Evolutionary conservation across 35 echinoderm and acorn worm species (phyloP).

Genomic region (Apostichopus californicus): DNA sequence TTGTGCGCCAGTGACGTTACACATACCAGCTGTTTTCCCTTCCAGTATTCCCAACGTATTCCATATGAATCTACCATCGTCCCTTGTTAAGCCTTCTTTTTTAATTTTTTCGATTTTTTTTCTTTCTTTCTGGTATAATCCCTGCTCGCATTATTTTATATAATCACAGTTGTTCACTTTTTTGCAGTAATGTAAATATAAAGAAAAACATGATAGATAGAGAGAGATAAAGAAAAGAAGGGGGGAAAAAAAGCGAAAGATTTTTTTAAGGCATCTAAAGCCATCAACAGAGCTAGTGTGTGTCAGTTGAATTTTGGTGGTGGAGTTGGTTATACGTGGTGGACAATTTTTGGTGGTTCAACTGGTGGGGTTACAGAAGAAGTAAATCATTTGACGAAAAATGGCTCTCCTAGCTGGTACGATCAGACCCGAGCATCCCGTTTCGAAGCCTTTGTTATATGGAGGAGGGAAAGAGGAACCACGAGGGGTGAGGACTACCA

Average conservation of each 20-base stretch:
- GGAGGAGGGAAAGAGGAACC: constrained; percentile 25
- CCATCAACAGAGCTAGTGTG: constrained; percentile 11
- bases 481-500: constrained; percentile 37
- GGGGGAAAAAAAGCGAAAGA: background rate
- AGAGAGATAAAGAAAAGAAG: background rate
- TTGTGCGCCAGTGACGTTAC: constrained; percentile 31
- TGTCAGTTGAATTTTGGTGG: constrained; percentile 47
- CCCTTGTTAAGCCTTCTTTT: background rate
- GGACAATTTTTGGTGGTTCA: constrained; percentile 25
- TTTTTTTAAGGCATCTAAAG: constrained; percentile 27
- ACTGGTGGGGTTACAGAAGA: constrained; percentile 1
- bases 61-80: constrained; percentile 49
- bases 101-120: background rate
- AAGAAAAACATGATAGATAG: background rate
- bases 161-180: constrained; percentile 62
- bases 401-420: constrained; percentile 31
- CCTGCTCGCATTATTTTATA: constrained; percentile 37
- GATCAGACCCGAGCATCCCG: background rate
- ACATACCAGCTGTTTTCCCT: constrained; percentile 1
- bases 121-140: constrained; percentile 34
- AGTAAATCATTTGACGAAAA: constrained; percentile 31
- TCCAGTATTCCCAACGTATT: constrained; percentile 35
- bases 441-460: constrained; percentile 31
- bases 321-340: constrained; percentile 40
- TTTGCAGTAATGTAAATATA: constrained; percentile 41